A percentile compares a stretch with the other conserved stretches of the same genome.
These are phyloP conservation scores for Aegotheles bennettii DNA, from an alignment of 2,113 vertebrate species.

Conservation along the genomic window DNA sequence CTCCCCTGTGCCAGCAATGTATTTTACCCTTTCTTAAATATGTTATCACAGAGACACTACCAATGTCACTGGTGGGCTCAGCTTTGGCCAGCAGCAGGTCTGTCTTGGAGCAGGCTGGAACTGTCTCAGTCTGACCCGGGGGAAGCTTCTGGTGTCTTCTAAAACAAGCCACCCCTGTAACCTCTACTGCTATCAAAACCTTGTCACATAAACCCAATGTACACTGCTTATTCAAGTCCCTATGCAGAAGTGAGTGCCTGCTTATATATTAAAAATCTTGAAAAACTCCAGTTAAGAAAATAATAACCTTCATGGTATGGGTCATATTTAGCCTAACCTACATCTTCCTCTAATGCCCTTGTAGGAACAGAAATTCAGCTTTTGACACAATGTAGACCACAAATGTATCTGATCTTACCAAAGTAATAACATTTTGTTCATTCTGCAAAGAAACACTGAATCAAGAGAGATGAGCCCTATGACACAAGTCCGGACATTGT, in stretches of 20 bases:
- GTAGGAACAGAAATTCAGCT: neutral
- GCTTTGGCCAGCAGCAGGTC: neutral
- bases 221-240: neutral
- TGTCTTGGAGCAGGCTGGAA: rapidly evolving
- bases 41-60: neutral
- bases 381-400: neutral
- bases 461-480: neutral
- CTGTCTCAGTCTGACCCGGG: neutral
- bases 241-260: neutral
- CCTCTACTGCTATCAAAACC: neutral
- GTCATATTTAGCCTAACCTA: neutral
- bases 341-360: neutral
- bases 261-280: neutral
- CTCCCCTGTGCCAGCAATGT: too few relatives aligned
- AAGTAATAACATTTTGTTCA: neutral
- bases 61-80: neutral
- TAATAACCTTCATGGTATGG: neutral
- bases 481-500: neutral
- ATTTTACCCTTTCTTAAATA: neutral
- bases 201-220: rapidly evolving
- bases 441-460: neutral
- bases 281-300: neutral
- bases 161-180: neutral
- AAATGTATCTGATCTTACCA: neutral
- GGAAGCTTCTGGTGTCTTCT: neutral